These are phyloP conservation scores for Vanessa tameamea DNA, from an alignment of 1,140 invertebrate genomes.

Conservation along the genomic window DNA sequence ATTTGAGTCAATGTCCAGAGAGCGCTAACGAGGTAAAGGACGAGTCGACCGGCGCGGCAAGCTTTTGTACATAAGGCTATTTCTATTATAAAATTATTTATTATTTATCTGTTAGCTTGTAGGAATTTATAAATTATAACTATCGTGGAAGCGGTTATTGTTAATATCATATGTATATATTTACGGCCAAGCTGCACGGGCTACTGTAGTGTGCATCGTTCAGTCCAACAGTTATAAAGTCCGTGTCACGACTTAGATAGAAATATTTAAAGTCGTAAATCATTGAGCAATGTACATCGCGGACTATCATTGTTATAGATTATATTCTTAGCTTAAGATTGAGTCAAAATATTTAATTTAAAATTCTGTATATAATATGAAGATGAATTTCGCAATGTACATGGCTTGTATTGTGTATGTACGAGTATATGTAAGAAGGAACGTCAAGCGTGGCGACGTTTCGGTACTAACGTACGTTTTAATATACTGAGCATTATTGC, in stretches of 20 bases:
- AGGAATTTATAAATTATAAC: conserved; percentile 55
- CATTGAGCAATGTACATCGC: conserved; percentile 12
- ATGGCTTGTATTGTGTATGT: conserved; percentile 9
- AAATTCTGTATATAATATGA: conserved; percentile 30
- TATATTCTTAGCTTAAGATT: conserved; percentile 51
- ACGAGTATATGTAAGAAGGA: background rate
- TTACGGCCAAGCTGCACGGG: conserved; percentile 23
- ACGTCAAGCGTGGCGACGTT: background rate
- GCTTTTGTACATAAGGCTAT: conserved; percentile 77
- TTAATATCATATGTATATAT: conserved; percentile 65
- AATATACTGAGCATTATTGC: conserved; percentile 52
- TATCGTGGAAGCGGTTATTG: conserved; percentile 52
- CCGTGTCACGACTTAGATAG: background rate
- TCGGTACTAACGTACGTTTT: background rate
- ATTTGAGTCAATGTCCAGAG: conserved; percentile 39
- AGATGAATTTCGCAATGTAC: conserved; percentile 22
- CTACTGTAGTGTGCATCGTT: conserved; percentile 7
- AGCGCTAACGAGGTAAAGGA: conserved; percentile 37
- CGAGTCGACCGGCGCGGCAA: conserved; percentile 53
- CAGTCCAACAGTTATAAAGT: background rate
- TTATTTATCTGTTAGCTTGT: conserved; percentile 74
- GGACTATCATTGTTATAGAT: conserved; percentile 50
- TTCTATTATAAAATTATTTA: conserved; percentile 71
- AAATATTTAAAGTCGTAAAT: background rate
- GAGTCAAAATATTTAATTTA: conserved; percentile 54